Evolutionary conservation across 2,888 invertebrate genomes (phyloP), one percentile per base, ranked within the genome.

Genomic region (Tetropium fuscum): DNA sequence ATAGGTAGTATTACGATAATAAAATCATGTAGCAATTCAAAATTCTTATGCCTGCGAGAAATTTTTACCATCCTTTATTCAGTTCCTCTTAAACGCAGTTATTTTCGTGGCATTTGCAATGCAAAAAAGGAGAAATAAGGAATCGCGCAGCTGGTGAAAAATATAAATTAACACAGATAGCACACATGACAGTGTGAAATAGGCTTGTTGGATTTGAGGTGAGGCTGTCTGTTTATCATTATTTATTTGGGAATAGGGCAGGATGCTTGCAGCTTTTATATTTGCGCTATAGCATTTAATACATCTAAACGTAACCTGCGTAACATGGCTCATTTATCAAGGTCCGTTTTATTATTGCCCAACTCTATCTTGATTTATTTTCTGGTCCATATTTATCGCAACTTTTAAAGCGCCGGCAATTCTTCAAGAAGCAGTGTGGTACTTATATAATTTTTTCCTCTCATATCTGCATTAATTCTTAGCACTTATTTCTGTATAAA

Each of bases 341-440:
- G 60, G 53, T 53, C 53, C 38, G 60, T 57, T 60, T 61, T 62
- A 60, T 63, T 54, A 60, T 56, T 54, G 59, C 63, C 55, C 45
- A 55, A 56, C 61, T 63, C 53, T 57, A 58, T 57, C 60, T 58
- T 58, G 61, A 63, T 66, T 66, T 63, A 66, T 66, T 60, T 53
- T 54, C 44, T 44, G 41, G 57, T 43, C 48, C 48, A 60, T 66
- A 68, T 68, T 68, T 58, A 65, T 64, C 63, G 53, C 44, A 49
- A 38, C 51, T 51, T 51, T 25, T 40, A 40, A 51, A 51, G 16
- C 27, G 18, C 13, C 18, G 4, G 25, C 22, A n/a, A 51, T 51
- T 40, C 51, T n/a, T n/a, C n/a, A n/a, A n/a, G n/a, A n/a, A n/a
- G n/a, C n/a, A n/a, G n/a, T n/a, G n/a, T n/a, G n/a, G n/a, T n/a